Evolutionary conservation across 1,140 invertebrate species (phyloP), one percentile per base, ranked within the genome.

Genomic region (Lordiphosa collinella): DNA sequence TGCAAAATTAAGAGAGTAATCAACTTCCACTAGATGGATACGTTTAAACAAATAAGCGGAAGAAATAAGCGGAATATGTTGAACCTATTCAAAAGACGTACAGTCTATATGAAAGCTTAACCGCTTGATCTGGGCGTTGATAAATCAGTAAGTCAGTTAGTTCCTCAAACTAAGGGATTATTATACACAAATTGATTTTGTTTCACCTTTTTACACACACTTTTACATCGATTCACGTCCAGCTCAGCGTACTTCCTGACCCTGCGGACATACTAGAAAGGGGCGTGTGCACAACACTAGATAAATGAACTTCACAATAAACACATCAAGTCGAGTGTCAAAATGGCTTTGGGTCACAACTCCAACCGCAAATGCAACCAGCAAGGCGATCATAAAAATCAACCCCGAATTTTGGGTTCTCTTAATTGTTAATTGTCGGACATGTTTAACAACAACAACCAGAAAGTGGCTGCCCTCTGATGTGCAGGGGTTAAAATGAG

Each of bases 351-450:
- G 55, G 69, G 62, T 51, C 12, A 44, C 9, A 55, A 55, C 52
- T 37, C 43, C 12, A 32, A 41, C 54, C 63, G 32, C 65, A 54
- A 48, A 13, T 4, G 25, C 41, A 18, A 32, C 14, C n/a, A 41
- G n/a, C 10, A 1, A 34, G 29, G 43, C 8, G 13, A 51, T 35
- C 11, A 56, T 14, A 4, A 12, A 36, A 55, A 8, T n/a, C 55
- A 61, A 60, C 65, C 65, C 55, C 14, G 14, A 16, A 18, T 63
- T 71, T 37, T 58, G 37, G 41, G 41, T 32, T 7, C 38, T 54
- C 36, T 73, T 64, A 74, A 64, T 82, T 71, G 71, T 68, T 82
- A 76, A 82, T 76, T 60, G 66, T 67, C 43, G 36, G 48, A 66
- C 75, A 74, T 75, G 76, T 82, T 76, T 54, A 55, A 47, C 55